Percentiles rank a stretch among this genome's conserved stretches.
phyloP scores from a whole-genome alignment of 2,113 vertebrate species.

The Oenanthe oenanthe region DNA sequence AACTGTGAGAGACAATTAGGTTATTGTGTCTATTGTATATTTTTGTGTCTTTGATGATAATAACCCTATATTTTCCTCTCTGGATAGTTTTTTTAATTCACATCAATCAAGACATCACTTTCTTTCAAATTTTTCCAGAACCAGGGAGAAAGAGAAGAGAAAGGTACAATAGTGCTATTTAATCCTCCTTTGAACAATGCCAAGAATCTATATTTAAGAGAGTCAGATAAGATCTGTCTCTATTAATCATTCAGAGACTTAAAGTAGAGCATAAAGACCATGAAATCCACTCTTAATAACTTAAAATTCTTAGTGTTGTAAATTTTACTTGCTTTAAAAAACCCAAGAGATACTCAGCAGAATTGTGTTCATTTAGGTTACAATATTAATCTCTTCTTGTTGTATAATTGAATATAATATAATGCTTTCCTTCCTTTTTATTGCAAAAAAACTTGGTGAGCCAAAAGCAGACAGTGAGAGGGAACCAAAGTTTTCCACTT shows the following conservation, averaged over 20 bases:
- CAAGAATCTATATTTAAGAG: not conserved
- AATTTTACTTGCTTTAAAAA: not conserved
- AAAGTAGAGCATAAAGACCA: not conserved
- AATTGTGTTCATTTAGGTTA: not conserved
- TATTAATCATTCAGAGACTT: conserved; percentile 10
- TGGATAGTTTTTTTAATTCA: conserved; percentile 2
- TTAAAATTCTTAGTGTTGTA: not conserved
- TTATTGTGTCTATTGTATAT: not conserved
- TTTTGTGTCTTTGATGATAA: conserved; percentile 9
- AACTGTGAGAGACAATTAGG: not conserved
- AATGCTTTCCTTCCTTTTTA: not conserved
- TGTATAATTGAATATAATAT: not conserved
- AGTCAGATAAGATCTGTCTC: not conserved
- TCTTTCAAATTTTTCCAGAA: not conserved
- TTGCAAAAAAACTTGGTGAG: not conserved
- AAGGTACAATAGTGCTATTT: not conserved
- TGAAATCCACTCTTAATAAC: not conserved
- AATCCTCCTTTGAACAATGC: not conserved
- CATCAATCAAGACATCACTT: not conserved
- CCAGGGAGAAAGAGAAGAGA: not conserved
- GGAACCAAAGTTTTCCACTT: not conserved
- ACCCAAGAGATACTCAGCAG: not conserved
- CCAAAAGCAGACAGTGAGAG: not conserved
- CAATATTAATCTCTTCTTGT: not conserved
- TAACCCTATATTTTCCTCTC: not conserved